Conservation (phyloP, 2,797 vertebrate species). For the Phrynocephalus forsythii region DNA sequence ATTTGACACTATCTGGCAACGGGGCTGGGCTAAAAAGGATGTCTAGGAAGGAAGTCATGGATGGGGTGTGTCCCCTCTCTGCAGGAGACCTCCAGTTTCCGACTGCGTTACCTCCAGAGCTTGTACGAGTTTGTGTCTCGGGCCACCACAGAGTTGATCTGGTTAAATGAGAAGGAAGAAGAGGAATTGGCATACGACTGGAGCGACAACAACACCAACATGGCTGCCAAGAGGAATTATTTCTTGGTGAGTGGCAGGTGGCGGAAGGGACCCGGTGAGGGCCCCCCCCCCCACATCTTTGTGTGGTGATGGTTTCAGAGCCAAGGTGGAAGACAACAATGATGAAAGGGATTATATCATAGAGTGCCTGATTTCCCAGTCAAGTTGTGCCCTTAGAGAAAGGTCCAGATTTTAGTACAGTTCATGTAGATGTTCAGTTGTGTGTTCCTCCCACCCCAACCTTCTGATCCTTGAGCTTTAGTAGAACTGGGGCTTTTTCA, state of each 20-base stretch:
- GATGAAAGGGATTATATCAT: neutral
- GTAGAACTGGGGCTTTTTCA: neutral
- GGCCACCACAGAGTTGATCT: constrained; percentile 96
- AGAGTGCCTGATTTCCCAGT: neutral
- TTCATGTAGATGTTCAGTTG: neutral
- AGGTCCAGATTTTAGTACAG: neutral
- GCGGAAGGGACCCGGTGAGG: neutral
- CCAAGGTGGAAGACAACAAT: neutral
- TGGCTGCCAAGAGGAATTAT: constrained; percentile 88
- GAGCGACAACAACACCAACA: constrained; percentile 91
- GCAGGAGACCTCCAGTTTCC: constrained; percentile 95
- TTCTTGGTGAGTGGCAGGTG: constrained; percentile 85
- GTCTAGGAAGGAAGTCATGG: no score
- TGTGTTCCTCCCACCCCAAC: no score
- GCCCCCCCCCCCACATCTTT: no score
- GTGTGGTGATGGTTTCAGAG: neutral
- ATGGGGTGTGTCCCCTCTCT: neutral
- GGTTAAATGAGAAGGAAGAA: constrained; percentile 98
- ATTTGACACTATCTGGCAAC: no score
- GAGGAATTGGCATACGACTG: constrained; percentile 97
- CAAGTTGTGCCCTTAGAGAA: neutral
- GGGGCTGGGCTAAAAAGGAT: neutral
- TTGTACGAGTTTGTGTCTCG: constrained; percentile 90
- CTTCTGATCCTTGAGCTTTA: neutral
- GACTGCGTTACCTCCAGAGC: constrained; percentile 92